Evolutionary conservation across 2,888 invertebrate genomes (phyloP).

Genomic region (Timema podura): DNA sequence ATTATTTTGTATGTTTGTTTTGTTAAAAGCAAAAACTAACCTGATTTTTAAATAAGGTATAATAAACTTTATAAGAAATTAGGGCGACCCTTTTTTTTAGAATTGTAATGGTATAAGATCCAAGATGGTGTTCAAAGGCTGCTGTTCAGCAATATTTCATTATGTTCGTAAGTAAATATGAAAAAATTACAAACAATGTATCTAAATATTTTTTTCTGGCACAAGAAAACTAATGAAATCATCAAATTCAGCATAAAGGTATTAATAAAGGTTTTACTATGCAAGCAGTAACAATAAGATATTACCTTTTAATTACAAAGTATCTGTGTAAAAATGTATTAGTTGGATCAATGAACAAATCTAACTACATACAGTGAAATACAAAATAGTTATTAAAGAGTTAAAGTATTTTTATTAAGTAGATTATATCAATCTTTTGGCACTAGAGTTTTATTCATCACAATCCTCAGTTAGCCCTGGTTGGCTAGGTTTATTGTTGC

Average conservation of each 20-base stretch:
- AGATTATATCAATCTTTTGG: background rate
- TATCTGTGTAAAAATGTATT: background rate
- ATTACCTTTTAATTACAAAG: background rate
- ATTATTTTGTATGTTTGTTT: no score
- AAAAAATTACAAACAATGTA: background rate
- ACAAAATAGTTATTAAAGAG: background rate
- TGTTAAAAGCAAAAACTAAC: background rate
- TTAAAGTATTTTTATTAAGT: background rate
- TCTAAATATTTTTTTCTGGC: background rate
- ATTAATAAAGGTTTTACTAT: background rate
- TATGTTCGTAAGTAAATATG: no score
- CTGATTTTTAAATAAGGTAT: background rate
- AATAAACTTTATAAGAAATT: background rate
- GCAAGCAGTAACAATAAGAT: background rate
- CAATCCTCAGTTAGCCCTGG: background rate
- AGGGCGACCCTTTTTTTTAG: no score
- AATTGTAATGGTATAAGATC: no score
- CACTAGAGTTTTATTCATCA: background rate
- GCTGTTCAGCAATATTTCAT: background rate
- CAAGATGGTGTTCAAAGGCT: background rate
- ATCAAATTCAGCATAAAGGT: background rate
- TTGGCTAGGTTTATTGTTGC: background rate
- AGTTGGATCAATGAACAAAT: background rate
- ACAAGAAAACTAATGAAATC: background rate
- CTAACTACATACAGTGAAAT: background rate